phyloP scores from a whole-genome alignment of 2,113 vertebrate species.

The Dryoscopus gambensis region DNA sequence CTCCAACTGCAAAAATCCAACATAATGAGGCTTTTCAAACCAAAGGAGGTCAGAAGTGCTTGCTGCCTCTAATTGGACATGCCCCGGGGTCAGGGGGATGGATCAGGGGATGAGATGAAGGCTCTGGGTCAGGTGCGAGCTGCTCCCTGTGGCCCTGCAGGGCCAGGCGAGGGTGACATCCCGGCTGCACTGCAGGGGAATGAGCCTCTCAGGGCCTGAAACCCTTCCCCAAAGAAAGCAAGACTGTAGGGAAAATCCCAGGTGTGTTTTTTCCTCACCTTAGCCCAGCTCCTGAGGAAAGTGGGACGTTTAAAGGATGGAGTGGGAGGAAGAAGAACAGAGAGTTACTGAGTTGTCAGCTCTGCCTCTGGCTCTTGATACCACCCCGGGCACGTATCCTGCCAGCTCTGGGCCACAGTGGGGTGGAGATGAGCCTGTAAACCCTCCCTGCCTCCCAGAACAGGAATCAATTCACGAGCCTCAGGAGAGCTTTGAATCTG shows the following conservation, averaged over 20 bases:
- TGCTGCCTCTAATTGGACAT: neutral
- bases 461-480: neutral
- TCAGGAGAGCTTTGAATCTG: neutral
- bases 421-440: neutral
- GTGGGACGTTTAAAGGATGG: neutral
- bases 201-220: neutral
- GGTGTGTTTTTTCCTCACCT: neutral
- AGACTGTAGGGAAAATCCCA: neutral
- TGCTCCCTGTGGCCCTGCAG: neutral
- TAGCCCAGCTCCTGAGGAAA: neutral
- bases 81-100: neutral
- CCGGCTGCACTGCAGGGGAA: neutral
- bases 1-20: neutral
- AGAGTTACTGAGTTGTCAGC: neutral
- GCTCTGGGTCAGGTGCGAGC: neutral
- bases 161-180: neutral
- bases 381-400: neutral
- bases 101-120: neutral
- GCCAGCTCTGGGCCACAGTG: neutral
- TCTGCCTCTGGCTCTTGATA: neutral
- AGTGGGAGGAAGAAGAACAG: neutral
- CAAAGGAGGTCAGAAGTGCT: neutral
- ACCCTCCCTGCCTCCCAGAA: neutral
- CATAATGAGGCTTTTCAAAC: neutral
- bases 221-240: fast-evolving